Evolutionary conservation across 1,140 invertebrate genomes (phyloP).

Genomic region (Aphaenogaster ashmeadi): DNA sequence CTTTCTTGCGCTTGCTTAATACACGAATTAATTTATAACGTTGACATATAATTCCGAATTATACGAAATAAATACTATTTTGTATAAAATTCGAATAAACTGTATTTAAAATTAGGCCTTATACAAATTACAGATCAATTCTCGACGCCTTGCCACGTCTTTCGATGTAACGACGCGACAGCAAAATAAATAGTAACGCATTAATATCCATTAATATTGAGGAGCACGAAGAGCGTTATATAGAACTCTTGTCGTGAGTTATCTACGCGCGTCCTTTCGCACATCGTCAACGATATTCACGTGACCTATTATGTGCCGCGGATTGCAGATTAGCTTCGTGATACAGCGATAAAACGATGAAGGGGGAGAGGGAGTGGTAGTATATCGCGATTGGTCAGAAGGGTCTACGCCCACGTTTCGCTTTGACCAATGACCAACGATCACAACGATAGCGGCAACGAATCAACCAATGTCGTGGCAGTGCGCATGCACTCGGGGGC

Average conservation of each 20-base stretch:
- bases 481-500: conserved; percentile 69
- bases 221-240: conserved; percentile 9
- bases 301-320: conserved; percentile 57
- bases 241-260: conserved; percentile 27
- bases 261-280: conserved; percentile 24
- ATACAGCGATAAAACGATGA: conserved; percentile 45
- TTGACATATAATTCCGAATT: not conserved
- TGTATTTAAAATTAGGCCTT: not conserved
- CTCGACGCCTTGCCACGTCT: not conserved
- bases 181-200: conserved; percentile 13
- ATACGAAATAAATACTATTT: not conserved
- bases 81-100: not conserved
- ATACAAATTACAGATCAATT: not conserved
- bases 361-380: not conserved
- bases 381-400: conserved; percentile 51
- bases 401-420: not conserved
- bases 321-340: conserved; percentile 59
- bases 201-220: conserved; percentile 51
- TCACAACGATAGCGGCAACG: conserved; percentile 19
- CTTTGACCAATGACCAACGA: conserved; percentile 40
- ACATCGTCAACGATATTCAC: not conserved
- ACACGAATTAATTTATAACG: not conserved
- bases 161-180: not conserved
- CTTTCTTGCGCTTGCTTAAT: not conserved
- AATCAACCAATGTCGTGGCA: conserved; percentile 33